phyloP scores from a whole-genome alignment of 1,140 invertebrate genomes.

The Neocloeon triangulifer region DNA sequence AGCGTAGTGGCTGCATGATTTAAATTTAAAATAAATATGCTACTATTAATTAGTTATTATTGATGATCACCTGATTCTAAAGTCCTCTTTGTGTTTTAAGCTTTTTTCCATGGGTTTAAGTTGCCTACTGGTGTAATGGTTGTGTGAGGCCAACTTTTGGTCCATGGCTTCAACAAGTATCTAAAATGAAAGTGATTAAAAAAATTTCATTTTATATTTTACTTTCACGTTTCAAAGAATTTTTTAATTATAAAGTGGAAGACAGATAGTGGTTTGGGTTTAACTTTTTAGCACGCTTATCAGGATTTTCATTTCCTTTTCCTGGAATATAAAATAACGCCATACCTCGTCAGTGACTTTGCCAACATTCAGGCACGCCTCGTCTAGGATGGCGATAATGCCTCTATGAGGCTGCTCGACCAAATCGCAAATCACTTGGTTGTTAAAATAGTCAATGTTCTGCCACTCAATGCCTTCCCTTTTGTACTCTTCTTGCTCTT shows the following conservation, averaged over 20 bases:
- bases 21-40: too few relatives aligned
- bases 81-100: constrained; percentile 57
- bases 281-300: too few relatives aligned
- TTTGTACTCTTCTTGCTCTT: constrained; percentile 88
- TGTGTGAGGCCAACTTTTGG: constrained; percentile 60
- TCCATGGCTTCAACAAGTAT: constrained; percentile 86
- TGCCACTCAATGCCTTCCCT: constrained; percentile 83
- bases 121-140: constrained; percentile 76
- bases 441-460: constrained; percentile 68
- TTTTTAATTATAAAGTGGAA: too few relatives aligned
- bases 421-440: constrained; percentile 63
- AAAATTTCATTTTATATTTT: too few relatives aligned
- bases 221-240: too few relatives aligned
- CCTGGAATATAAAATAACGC: too few relatives aligned
- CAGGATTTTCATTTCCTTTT: too few relatives aligned
- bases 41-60: too few relatives aligned
- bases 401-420: constrained; percentile 78
- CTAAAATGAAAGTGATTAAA: constrained; percentile 18
- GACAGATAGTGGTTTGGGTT: too few relatives aligned
- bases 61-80: constrained; percentile 49
- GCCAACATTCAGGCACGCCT: constrained; percentile 83
- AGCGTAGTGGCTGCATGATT: constrained; percentile 67
- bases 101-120: constrained; percentile 58
- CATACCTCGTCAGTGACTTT: constrained; percentile 65
- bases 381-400: constrained; percentile 81